Conservation (phyloP, 1,140 invertebrate genomes). For the Cardiocondyla obscurior region DNA sequence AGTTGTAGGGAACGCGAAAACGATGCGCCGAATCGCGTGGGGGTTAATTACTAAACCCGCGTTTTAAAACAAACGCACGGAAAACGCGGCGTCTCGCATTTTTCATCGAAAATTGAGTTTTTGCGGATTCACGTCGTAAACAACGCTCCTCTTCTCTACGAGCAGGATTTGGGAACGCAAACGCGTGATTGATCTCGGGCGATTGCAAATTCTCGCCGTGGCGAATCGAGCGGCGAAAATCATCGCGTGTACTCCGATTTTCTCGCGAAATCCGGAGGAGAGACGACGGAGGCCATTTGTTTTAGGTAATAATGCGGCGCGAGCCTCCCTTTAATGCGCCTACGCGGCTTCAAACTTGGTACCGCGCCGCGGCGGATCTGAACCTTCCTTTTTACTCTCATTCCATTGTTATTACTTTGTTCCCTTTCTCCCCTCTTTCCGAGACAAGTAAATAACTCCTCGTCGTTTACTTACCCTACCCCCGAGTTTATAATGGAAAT, state of each 20-base stretch:
- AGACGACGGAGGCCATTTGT: slow-evolving; percentile 51
- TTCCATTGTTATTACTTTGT: slow-evolving; percentile 81
- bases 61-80: slow-evolving; percentile 8
- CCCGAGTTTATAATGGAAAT: slow-evolving; percentile 83
- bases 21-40: background rate
- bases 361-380: slow-evolving; percentile 59
- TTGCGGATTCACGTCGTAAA: background rate
- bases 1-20: slow-evolving; percentile 12
- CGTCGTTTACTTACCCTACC: slow-evolving; percentile 78
- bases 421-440: slow-evolving; percentile 74
- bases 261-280: slow-evolving; percentile 41
- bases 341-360: slow-evolving; percentile 69
- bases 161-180: background rate
- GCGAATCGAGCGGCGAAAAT: background rate
- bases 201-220: background rate
- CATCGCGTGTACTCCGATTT: background rate
- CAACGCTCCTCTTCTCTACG: background rate
- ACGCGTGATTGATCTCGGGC: background rate
- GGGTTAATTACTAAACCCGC: slow-evolving; percentile 33
- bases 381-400: slow-evolving; percentile 77
- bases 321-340: slow-evolving; percentile 53
- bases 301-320: slow-evolving; percentile 61
- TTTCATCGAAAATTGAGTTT: slow-evolving; percentile 1
- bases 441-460: slow-evolving; percentile 81
- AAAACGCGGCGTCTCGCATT: background rate